These are phyloP conservation scores for Natator depressus DNA, from an alignment of 2,113 vertebrate genomes.

Conservation along the genomic window DNA sequence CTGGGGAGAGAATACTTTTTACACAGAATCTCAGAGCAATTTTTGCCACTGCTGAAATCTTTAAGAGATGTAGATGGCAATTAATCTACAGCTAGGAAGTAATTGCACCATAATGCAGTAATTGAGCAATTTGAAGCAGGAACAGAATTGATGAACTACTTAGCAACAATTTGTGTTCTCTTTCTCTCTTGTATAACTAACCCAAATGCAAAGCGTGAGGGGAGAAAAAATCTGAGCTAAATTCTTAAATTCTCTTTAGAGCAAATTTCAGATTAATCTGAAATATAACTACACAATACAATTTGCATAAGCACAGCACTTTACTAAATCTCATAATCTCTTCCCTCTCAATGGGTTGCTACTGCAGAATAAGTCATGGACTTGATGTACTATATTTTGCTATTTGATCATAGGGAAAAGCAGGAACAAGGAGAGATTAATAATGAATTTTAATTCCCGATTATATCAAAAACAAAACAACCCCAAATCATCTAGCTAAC, in stretches of 20 bases:
- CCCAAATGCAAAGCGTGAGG: neutral
- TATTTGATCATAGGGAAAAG: rapidly evolving
- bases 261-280: neutral
- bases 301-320: neutral
- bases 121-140: neutral
- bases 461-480: neutral
- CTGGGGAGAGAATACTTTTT: neutral
- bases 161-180: slow-evolving; percentile 17
- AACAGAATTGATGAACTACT: slow-evolving; percentile 39
- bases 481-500: neutral
- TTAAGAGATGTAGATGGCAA: neutral
- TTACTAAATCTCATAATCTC: neutral
- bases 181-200: neutral
- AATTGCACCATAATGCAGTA: slow-evolving; percentile 20
- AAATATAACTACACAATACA: neutral
- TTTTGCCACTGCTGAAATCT: neutral
- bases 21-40: neutral
- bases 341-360: neutral
- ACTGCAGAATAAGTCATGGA: neutral
- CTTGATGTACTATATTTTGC: neutral
- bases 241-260: neutral
- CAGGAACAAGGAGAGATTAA: neutral
- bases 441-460: neutral
- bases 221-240: neutral
- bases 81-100: neutral